Percentiles rank a stretch among this genome's conserved stretches.
Evolutionary conservation across 2,888 invertebrate genomes (phyloP).

Genomic region (Nymphalis c-album): DNA sequence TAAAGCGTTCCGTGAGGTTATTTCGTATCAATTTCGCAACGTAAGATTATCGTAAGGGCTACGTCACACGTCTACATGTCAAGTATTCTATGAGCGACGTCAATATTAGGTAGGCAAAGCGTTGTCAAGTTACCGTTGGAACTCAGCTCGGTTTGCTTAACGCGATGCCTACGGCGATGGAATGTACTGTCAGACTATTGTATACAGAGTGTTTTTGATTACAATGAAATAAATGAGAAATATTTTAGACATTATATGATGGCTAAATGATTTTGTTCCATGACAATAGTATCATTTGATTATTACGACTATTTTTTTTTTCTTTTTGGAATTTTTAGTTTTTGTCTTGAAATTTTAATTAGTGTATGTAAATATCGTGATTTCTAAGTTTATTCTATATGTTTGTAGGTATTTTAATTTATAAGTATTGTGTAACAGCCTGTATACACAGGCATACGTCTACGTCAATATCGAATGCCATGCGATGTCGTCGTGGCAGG

Average conservation of each 20-base stretch:
- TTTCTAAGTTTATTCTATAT: no score
- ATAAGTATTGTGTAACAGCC: conserved; percentile 38
- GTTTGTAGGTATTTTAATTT: no score
- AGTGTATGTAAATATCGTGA: no score
- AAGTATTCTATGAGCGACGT: conserved; percentile 29
- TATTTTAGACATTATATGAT: no score
- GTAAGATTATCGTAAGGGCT: neutral
- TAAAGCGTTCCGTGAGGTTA: no score
- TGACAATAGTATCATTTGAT: no score
- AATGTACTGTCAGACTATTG: conserved; percentile 33
- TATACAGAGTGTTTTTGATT: conserved; percentile 32
- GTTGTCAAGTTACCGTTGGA: conserved; percentile 31
- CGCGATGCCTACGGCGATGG: conserved; percentile 36
- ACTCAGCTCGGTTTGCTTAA: conserved; percentile 35
- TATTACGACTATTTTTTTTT: no score
- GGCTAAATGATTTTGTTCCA: no score
- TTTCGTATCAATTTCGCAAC: no score
- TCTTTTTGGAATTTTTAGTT: no score
- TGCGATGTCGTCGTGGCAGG: conserved; percentile 40
- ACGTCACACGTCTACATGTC: conserved; percentile 10
- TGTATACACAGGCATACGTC: conserved; percentile 46
- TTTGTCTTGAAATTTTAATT: no score
- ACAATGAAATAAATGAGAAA: neutral
- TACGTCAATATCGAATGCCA: conserved; percentile 51
- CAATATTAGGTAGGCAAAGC: conserved; percentile 34